Evolutionary conservation across 2,888 invertebrate genomes (phyloP).

Genomic region (Adelphocoris suturalis): DNA sequence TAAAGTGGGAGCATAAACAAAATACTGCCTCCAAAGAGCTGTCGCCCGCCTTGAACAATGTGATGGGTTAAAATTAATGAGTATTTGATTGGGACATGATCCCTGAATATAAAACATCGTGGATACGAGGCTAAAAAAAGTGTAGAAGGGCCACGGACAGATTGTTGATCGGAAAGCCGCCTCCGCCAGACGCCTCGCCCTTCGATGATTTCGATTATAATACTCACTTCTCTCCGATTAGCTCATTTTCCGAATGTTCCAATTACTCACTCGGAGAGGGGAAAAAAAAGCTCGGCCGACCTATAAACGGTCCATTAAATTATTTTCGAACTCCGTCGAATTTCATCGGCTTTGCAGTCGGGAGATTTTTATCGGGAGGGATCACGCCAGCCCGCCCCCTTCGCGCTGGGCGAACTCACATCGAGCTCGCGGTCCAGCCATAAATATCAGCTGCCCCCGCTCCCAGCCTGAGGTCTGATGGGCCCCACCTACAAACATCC

Average conservation of each 20-base stretch:
- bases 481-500: conserved; percentile 2
- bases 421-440: not conserved
- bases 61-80: not conserved
- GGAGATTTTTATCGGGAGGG: conserved; percentile 45
- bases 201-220: conserved; percentile 1
- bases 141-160: not conserved
- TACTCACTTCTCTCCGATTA: conserved; percentile 31
- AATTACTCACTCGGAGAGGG: conserved; percentile 35
- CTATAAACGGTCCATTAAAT: conserved; percentile 52
- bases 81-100: conserved; percentile 8
- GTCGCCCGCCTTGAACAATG: not conserved
- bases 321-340: conserved; percentile 53
- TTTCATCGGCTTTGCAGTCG: conserved; percentile 32
- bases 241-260: conserved; percentile 59
- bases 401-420: not conserved
- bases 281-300: not conserved
- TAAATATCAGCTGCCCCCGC: not conserved
- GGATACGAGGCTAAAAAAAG: not conserved
- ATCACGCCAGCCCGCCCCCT: conserved; percentile 35
- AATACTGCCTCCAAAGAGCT: too few species aligned
- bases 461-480: not conserved
- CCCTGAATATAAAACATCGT: not conserved
- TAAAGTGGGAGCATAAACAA: too few species aligned
- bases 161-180: conserved; percentile 24
- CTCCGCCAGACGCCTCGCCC: not conserved